Conservation (phyloP, 2,113 vertebrate species). For the Mandrillus leucophaeus region DNA sequence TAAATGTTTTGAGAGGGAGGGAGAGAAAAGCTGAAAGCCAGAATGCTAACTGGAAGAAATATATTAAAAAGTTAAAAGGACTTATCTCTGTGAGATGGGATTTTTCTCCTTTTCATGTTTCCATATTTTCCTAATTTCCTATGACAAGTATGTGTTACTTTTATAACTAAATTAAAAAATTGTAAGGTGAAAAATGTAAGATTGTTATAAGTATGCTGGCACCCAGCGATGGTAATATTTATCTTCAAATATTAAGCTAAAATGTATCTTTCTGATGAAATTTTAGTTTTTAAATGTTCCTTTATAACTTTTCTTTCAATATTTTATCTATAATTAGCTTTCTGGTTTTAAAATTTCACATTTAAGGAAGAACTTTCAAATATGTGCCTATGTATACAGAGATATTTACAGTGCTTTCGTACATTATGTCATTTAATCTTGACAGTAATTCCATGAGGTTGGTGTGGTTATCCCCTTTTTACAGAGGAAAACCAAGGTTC, state of each 20-base stretch:
- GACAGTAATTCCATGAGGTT: not conserved
- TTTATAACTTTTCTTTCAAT: conserved; percentile 1
- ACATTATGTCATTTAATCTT: not conserved
- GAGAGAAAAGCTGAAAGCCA: not conserved
- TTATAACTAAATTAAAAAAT: not conserved
- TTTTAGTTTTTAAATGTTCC: not conserved
- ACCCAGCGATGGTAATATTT: not conserved
- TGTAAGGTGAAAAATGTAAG: not conserved
- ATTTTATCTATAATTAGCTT: not conserved
- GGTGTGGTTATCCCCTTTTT: not conserved
- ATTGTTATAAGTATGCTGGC: not conserved
- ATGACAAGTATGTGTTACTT: not conserved
- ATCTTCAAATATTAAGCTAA: not conserved
- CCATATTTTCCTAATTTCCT: not conserved
- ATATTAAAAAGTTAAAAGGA: not conserved
- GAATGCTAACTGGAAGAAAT: not conserved
- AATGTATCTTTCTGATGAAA: not conserved
- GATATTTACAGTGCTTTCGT: not conserved
- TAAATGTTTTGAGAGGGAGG: not conserved
- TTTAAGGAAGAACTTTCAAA: conserved; percentile 8
- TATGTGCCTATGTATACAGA: not conserved
- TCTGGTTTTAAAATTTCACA: conserved; percentile 22
- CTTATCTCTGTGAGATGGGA: not conserved
- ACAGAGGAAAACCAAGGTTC: not conserved
- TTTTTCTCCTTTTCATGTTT: not conserved